These are phyloP conservation scores for Romanogobio albipinnatus DNA, from an alignment of 2,113 vertebrate genomes.

Conservation along the genomic window DNA sequence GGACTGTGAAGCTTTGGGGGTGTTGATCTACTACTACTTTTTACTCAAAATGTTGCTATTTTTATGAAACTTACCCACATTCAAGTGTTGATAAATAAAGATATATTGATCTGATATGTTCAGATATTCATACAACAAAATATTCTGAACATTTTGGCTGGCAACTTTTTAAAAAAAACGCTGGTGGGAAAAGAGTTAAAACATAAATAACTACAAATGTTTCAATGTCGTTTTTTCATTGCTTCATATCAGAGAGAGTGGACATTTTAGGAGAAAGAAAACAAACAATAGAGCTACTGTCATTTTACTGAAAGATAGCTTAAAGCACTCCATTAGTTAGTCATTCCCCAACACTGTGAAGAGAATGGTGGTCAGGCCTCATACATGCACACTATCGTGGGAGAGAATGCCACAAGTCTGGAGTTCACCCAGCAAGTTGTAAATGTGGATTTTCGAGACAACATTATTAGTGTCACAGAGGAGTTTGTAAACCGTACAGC, in stretches of 20 bases:
- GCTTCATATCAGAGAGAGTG: background rate
- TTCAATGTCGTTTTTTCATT: background rate
- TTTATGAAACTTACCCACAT: no score
- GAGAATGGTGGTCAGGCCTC: background rate
- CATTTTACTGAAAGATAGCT: background rate
- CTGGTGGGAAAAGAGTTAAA: background rate
- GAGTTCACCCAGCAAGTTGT: constrained; percentile 16
- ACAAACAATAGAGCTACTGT: background rate
- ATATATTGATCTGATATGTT: no score
- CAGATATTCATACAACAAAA: no score
- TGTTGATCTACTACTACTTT: no score
- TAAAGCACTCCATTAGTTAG: background rate
- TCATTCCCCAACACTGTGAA: background rate
- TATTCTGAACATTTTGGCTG: no score
- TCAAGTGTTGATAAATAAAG: no score
- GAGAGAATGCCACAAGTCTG: constrained; percentile 1
- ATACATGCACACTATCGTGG: constrained; percentile 3
- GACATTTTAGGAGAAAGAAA: background rate
- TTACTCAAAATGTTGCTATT: no score
- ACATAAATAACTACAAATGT: background rate
- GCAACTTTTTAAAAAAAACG: no score
- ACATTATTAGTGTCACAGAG: constrained; percentile 22
- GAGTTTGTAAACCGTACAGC: constrained; percentile 10
- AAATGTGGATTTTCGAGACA: constrained; percentile 16
- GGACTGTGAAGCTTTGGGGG: no score